Percentiles rank a stretch among this genome's conserved stretches.
phyloP scores from a whole-genome alignment of 2,113 vertebrate species.

The Ia io region DNA sequence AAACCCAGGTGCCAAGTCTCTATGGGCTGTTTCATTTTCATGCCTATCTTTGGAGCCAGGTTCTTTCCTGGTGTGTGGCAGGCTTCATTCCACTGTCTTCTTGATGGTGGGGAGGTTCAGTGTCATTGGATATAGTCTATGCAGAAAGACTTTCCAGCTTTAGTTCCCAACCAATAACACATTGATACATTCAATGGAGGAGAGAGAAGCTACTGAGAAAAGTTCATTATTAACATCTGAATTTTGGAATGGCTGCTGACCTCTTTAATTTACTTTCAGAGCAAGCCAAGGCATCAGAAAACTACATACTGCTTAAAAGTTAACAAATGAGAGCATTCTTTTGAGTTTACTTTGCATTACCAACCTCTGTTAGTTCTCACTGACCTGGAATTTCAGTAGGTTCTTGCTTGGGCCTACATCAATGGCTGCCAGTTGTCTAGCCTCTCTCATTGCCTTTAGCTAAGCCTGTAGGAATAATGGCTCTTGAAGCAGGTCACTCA shows the following conservation, averaged over 20 bases:
- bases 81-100: background rate
- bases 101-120: background rate
- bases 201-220: background rate
- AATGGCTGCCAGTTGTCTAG: background rate
- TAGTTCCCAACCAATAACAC: background rate
- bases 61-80: constrained; percentile 2
- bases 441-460: background rate
- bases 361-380: background rate
- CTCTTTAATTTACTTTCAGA: background rate
- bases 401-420: background rate
- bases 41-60: constrained; percentile 43
- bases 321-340: background rate
- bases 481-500: background rate
- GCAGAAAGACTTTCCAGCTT: background rate
- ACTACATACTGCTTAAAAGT: background rate
- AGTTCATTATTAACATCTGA: background rate
- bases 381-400: background rate
- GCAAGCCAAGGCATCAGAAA: background rate
- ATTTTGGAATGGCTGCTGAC: background rate
- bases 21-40: constrained; percentile 43
- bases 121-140: background rate
- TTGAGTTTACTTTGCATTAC: background rate
- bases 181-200: background rate
- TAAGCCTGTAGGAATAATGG: background rate
- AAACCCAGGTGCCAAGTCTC: constrained; percentile 47